phyloP scores from a whole-genome alignment of 2,888 invertebrate species.

The Plusia festucae region DNA sequence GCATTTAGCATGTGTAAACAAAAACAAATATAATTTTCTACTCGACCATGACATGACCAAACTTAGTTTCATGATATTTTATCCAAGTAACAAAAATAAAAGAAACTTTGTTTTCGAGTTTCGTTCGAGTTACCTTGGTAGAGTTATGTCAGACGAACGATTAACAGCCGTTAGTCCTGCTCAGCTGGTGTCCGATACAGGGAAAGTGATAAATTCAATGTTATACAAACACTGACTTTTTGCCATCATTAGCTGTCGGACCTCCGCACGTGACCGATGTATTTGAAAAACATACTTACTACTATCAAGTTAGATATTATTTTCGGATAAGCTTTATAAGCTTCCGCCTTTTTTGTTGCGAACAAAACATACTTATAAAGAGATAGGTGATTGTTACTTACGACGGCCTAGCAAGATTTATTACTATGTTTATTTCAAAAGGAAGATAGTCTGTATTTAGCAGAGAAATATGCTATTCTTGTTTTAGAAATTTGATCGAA shows the following conservation, averaged over 20 bases:
- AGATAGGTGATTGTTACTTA: slow-evolving; percentile 23
- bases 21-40: no score
- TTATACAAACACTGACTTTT: slow-evolving; percentile 63
- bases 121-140: slow-evolving; percentile 65
- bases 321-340: background rate
- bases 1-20: no score
- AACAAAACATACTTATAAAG: slow-evolving; percentile 24
- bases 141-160: slow-evolving; percentile 64
- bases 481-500: slow-evolving; percentile 31
- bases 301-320: background rate
- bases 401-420: slow-evolving; percentile 15
- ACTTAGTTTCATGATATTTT: no score
- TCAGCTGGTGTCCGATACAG: slow-evolving; percentile 69
- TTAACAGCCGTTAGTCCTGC: slow-evolving; percentile 68
- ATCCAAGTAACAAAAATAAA: no score
- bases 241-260: slow-evolving; percentile 56
- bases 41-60: no score
- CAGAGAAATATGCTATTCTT: slow-evolving; percentile 12
- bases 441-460: slow-evolving; percentile 9
- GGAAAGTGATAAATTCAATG: slow-evolving; percentile 79
- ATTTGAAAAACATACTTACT: slow-evolving; percentile 19
- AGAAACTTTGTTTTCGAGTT: slow-evolving; percentile 34
- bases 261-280: slow-evolving; percentile 18
- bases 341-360: slow-evolving; percentile 41
- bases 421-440: slow-evolving; percentile 16